Evolutionary conservation across 2,888 invertebrate genomes (phyloP), one percentile per base, ranked within the genome.

Genomic region (Ophraella communa): DNA sequence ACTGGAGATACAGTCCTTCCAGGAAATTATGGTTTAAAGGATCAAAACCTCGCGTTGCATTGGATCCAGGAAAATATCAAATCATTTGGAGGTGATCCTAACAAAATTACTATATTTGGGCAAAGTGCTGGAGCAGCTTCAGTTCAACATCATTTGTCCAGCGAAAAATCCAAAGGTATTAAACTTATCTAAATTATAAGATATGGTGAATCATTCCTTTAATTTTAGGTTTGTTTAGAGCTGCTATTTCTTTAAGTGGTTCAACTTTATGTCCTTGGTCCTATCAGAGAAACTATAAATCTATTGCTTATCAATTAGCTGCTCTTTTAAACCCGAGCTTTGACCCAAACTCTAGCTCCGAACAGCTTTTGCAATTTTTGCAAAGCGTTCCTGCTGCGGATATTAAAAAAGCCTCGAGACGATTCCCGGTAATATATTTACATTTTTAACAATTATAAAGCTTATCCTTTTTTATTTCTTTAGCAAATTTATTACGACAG

Each of bases 201-300:
- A 42, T 54, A 10, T 5, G 14, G 14, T 4, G 14, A 5, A 44
- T 17, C 4, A 17, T 20, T 14, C 11, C 5, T 44, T 47, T 30
- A 5, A 55, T 61, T 72, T 42, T 56, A 73, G 72, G 77, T 39
- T 63, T 78, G 30, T 77, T 80, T 62, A 76, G 78, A 45, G 74
- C 74, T 23, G 80, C 77, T 0, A 80, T 81, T 27, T 69, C 76
- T 14, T 75, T 78, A 66, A 79, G 79, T 62, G 81, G 81, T 2
- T 76, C 76, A 18, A 72, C 76, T 5, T 62, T 81, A n/a, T 74
- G 74, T 64, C 78, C 79, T 0, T 80, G 80, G 80, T 75, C 80
- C n/a, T 77, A 79, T 44, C 76, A 76, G 62, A 71, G 76, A 54
- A 72, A 78, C 49, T 73, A 77, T 18, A 71, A 69, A 52, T 68